Evolutionary conservation across 2,888 invertebrate genomes (phyloP), one percentile per base, ranked within the genome.

Genomic region (Dasysyrphus tricinctus): DNA sequence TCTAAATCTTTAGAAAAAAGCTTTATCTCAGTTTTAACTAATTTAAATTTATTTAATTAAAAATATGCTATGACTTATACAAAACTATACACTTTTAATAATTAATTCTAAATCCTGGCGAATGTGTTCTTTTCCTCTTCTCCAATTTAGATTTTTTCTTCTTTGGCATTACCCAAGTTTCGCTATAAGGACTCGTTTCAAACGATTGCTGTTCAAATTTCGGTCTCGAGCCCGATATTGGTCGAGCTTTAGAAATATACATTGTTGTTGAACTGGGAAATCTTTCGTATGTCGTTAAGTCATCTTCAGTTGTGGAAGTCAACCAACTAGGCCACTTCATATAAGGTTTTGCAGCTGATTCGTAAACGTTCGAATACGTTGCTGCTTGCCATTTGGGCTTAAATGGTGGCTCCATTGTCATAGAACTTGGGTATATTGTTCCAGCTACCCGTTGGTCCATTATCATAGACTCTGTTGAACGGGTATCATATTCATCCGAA

Each of bases 201-300:
- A 42, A 85, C 3, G 34, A 3, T 4, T 73, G 73, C n/a, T 78
- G 67, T 6, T 69, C 77, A 39, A 37, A 51, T 54, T 75, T 86
- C 5, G 65, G 19, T 14, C 81, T 82, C 0, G 86, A 86, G 12
- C 82, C 79, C 2, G 78, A 42, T 32, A 86, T 39, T 14, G 86
- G 86, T 9, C 74, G 81, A 24, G 82, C 67, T 16, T 61, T 81
- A 0, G 82, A 39, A 54, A 85, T 85, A 4, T 80, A 80, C 85
- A 85, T 85, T 0, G 80, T 80, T 29, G 85, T 86, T 11, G 82
- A 56, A n/a, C 78, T 82, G 16, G 78, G 78, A 29, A 61, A 75
- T 19, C 75, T 51, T 11, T 79, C 82, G 42, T 56, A 73, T 4
- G 37, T 42, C 7, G 29, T 37, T 1, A 70, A 47, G 39, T 82